Conservation (phyloP, 2,797 vertebrate genomes). For the Lithobates sylvaticus region DNA sequence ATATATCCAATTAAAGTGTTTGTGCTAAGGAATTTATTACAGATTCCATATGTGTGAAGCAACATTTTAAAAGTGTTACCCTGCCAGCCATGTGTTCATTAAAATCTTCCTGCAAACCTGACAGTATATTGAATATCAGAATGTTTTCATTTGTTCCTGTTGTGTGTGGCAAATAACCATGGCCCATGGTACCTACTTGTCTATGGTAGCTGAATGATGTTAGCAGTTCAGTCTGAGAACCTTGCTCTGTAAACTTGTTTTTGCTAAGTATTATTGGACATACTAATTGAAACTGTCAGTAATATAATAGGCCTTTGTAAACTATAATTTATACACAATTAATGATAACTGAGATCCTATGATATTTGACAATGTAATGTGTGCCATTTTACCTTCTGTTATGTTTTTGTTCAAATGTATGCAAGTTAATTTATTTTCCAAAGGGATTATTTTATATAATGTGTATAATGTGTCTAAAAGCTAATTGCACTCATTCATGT, state of each 20-base stretch:
- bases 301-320: conserved; percentile 74
- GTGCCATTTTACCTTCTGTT: conserved; percentile 77
- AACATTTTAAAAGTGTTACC: conserved; percentile 1
- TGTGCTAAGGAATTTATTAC: neutral
- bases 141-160: conserved; percentile 26
- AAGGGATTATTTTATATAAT: conserved; percentile 71
- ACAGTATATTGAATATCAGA: neutral
- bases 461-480: conserved; percentile 76
- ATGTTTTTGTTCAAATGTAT: conserved; percentile 77
- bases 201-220: conserved; percentile 73
- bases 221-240: conserved; percentile 71
- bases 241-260: conserved; percentile 69
- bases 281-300: conserved; percentile 69
- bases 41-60: conserved; percentile 21
- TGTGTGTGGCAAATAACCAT: conserved; percentile 33
- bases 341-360: conserved; percentile 67
- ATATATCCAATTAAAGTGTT: neutral
- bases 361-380: conserved; percentile 79
- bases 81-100: neutral
- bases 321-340: conserved; percentile 70
- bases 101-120: conserved; percentile 26
- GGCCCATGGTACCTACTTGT: conserved; percentile 71
- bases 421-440: conserved; percentile 53
- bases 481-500: conserved; percentile 83
- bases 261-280: conserved; percentile 71